phyloP scores from a whole-genome alignment of 1,140 invertebrate genomes.

The Musca vetustissima region DNA sequence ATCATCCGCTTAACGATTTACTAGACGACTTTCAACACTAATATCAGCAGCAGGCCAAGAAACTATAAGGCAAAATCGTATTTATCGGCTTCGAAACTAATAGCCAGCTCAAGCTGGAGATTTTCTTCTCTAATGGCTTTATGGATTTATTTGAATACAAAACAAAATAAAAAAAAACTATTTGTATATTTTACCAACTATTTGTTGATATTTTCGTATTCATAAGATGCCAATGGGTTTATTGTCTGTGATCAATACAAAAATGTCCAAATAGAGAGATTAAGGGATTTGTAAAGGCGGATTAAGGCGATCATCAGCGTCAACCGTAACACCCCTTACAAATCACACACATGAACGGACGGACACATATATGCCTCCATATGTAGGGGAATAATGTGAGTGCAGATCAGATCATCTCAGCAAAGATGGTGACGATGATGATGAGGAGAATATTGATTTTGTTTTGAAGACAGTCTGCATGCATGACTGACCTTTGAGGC shows the following conservation, averaged over 20 bases:
- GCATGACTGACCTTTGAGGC: too few relatives aligned
- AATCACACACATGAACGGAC: too few relatives aligned
- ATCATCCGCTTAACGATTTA: conserved; percentile 6
- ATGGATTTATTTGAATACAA: neutral
- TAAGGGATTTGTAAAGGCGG: too few relatives aligned
- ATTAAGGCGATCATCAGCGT: too few relatives aligned
- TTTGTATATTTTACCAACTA: neutral
- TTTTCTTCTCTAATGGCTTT: neutral
- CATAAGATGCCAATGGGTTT: too few relatives aligned
- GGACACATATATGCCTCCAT: too few relatives aligned
- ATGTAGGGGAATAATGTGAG: neutral
- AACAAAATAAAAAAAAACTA: conserved; percentile 2
- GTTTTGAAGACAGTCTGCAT: neutral
- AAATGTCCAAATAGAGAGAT: too few relatives aligned
- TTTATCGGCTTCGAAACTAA: neutral
- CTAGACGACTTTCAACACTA: conserved; percentile 2
- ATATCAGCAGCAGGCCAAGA: neutral
- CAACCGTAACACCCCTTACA: too few relatives aligned
- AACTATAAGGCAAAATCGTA: neutral
- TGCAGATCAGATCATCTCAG: neutral
- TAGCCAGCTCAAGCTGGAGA: neutral
- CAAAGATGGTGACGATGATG: neutral
- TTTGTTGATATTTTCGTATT: too few relatives aligned
- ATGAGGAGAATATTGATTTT: neutral
- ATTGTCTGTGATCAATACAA: too few relatives aligned